Base-by-base conservation (phyloP, 2,797 vertebrate species). In the Gymnothorax javanicus region DNA sequence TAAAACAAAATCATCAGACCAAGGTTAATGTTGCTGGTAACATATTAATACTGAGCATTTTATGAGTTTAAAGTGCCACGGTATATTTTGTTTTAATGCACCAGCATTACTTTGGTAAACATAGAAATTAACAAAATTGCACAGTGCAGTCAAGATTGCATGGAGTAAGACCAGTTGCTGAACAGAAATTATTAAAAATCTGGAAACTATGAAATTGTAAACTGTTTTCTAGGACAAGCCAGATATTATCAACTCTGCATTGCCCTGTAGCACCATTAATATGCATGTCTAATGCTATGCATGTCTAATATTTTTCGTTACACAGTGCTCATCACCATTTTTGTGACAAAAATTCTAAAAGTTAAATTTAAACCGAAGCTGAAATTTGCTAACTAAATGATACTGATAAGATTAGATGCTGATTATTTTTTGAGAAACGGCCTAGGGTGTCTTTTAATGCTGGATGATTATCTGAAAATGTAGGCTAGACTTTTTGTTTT, bases 401-500 rank as follows among this genome's bases (percentile, higher is more conserved):
- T 43, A 77, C 43, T 77, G 17, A 13, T 15, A 79, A 79, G 33
- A 17, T 79, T 50, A 7, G 73, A 17, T 77, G 27, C 50, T 77
- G 27, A 50, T 43, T 13, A 4, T 56, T 81, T 81, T n/a, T 81
- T 81, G 77, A 8, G 1, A 52, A 81, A 54, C 56, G 77, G 50
- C 52, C 17, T 81, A 13, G 56, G 15, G 15, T 52, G 77, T n/a
- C 77, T 56, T 50, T 52, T 56, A 56, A 81, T 33, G 17, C 20
- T 20, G 9, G 23, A 52, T 20, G 50, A 81, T 81, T 81, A 56
- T 81, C 77, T 81, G 50, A 77, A 77, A 77, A 81, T 79, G 71
- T 73, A 11, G 43, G 33, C 5, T 12, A 43, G 13, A 13, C 6
- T 1, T 43, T 43, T 33, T 75, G 0, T 33, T 75, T 79, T 7